A percentile compares a stretch with the other conserved stretches of the same genome.
Evolutionary conservation across 2,888 invertebrate species (phyloP).

Genomic region (Lathronympha strigana): DNA sequence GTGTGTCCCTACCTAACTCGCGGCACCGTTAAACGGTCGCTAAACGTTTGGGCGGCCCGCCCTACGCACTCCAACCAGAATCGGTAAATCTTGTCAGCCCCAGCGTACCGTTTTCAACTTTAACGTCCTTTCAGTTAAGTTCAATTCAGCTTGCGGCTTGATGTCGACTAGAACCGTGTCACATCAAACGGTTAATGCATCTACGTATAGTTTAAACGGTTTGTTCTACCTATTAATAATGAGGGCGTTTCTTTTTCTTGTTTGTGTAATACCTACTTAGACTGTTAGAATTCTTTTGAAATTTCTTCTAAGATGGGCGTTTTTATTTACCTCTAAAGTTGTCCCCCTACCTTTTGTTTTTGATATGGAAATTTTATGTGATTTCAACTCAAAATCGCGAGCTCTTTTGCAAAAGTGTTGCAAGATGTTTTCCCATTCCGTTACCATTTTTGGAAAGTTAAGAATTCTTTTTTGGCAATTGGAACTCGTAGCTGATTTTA

Average conservation of each 20-base stretch:
- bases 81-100: slow-evolving; percentile 51
- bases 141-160: slow-evolving; percentile 38
- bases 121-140: slow-evolving; percentile 50
- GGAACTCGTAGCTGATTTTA: too few relatives aligned
- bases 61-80: slow-evolving; percentile 69
- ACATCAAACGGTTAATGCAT: slow-evolving; percentile 61
- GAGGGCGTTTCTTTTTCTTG: slow-evolving; percentile 67
- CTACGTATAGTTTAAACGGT: slow-evolving; percentile 75
- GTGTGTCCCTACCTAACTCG: slow-evolving; percentile 76
- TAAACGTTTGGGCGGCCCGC: slow-evolving; percentile 85
- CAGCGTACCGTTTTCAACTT: slow-evolving; percentile 51
- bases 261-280: slow-evolving; percentile 51
- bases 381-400: too few relatives aligned
- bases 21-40: slow-evolving; percentile 79
- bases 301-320: not conserved
- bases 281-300: not conserved
- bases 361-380: too few relatives aligned
- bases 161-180: slow-evolving; percentile 61
- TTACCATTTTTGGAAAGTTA: too few relatives aligned
- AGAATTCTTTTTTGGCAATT: too few relatives aligned
- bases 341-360: too few relatives aligned
- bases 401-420: too few relatives aligned
- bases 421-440: too few relatives aligned
- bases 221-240: slow-evolving; percentile 63
- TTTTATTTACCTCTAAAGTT: too few relatives aligned